phyloP scores from a whole-genome alignment of 2,888 invertebrate species.

The Tineola bisselliella region DNA sequence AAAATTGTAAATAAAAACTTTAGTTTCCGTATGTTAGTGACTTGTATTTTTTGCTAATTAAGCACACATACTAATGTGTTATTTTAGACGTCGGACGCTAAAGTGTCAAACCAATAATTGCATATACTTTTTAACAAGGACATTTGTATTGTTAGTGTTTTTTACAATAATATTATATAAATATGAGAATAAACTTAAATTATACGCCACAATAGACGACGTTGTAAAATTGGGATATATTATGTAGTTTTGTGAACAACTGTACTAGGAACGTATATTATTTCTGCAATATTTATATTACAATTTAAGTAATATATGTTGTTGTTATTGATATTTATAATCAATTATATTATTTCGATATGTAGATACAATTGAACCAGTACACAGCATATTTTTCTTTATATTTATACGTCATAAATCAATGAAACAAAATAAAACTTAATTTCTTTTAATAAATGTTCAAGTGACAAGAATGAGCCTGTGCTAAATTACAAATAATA shows the following conservation, averaged over 20 bases:
- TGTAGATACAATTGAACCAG: no score
- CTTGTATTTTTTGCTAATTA: conserved; percentile 16
- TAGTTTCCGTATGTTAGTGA: not conserved
- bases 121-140: not conserved
- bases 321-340: no score
- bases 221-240: not conserved
- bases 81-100: conserved; percentile 16
- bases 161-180: not conserved
- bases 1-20: no score
- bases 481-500: no score
- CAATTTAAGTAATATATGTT: not conserved
- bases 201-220: not conserved
- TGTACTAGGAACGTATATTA: not conserved
- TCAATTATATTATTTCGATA: no score
- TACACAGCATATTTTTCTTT: no score
- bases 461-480: no score
- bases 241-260: not conserved
- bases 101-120: conserved; percentile 13
- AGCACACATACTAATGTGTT: conserved; percentile 18
- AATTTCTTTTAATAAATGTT: no score
- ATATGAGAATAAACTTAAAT: not conserved
- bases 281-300: not conserved
- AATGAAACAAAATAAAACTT: no score
- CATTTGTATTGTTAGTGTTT: not conserved
- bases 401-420: no score